phyloP scores from a whole-genome alignment of 2,888 invertebrate species.

The Pterobdella sp. region DNA sequence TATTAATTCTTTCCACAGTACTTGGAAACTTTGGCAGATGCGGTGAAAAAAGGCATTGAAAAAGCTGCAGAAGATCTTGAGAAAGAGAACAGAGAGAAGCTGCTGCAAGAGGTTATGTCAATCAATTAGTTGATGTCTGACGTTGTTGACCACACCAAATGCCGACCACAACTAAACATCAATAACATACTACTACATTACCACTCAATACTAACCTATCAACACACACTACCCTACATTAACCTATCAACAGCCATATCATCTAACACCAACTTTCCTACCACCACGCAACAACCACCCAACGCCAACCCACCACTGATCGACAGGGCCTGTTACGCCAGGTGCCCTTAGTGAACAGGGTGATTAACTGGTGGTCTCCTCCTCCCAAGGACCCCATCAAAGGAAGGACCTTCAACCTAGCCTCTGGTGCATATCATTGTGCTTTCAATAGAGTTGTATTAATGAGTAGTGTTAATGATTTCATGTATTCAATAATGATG shows the following conservation, averaged over 20 bases:
- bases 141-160: no score
- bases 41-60: slow-evolving; percentile 80
- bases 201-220: no score
- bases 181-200: no score
- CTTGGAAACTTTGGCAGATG: slow-evolving; percentile 87
- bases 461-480: no score
- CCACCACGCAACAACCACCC: neutral
- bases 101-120: slow-evolving; percentile 81
- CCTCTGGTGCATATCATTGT: slow-evolving; percentile 48
- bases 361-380: slow-evolving; percentile 95
- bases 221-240: no score
- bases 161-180: no score
- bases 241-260: neutral
- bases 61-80: slow-evolving; percentile 83
- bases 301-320: neutral
- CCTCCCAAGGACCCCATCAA: slow-evolving; percentile 67
- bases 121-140: no score
- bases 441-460: neutral
- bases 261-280: neutral
- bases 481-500: no score
- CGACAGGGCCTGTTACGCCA: slow-evolving; percentile 73
- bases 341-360: slow-evolving; percentile 83
- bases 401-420: slow-evolving; percentile 72
- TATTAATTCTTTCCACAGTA: slow-evolving; percentile 58
- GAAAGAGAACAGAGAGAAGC: slow-evolving; percentile 76